Conservation (phyloP, 92 coral and sea anemone genomes). For the Heteractis magnifica region DNA sequence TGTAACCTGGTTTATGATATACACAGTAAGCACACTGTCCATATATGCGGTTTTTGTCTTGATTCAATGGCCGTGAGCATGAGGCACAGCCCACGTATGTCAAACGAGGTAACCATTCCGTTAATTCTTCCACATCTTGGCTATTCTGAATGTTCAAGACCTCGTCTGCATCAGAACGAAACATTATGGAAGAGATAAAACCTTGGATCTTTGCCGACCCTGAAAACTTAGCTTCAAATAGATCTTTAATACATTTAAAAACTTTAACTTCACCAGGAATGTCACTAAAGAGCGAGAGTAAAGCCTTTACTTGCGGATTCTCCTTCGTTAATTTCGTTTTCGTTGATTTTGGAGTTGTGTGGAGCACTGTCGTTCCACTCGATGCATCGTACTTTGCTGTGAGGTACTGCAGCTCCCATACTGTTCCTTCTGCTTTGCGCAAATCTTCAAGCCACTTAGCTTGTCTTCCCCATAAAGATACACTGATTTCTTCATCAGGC, state of each 20-base stretch:
- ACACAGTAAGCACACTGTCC: slow-evolving; percentile 79
- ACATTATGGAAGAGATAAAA: slow-evolving; percentile 37
- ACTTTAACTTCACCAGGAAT: slow-evolving; percentile 6
- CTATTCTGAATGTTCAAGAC: slow-evolving; percentile 25
- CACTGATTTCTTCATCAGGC: slow-evolving; percentile 53
- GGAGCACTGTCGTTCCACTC: slow-evolving; percentile 47
- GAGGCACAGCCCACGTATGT: slow-evolving; percentile 80
- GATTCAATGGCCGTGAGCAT: slow-evolving; percentile 64
- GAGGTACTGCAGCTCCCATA: slow-evolving; percentile 78
- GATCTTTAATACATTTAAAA: slow-evolving; percentile 53
- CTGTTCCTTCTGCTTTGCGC: slow-evolving; percentile 62
- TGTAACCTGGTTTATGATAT: slow-evolving; percentile 38
- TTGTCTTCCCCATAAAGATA: slow-evolving; percentile 86
- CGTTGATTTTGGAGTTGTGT: slow-evolving; percentile 82
- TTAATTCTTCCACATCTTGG: slow-evolving; percentile 24
- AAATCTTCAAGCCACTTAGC: slow-evolving; percentile 67
- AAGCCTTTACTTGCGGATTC: slow-evolving; percentile 23
- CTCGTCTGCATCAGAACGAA: slow-evolving; percentile 26
- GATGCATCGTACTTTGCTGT: slow-evolving; percentile 57
- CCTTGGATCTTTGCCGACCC: slow-evolving; percentile 69
- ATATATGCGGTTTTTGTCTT: slow-evolving; percentile 75
- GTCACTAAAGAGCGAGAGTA: slow-evolving; percentile 28
- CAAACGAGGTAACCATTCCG: slow-evolving; percentile 24
- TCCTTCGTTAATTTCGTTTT: slow-evolving; percentile 49
- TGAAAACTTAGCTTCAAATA: slow-evolving; percentile 62